Evolutionary conservation across 2,797 vertebrate genomes (phyloP).

Genomic region (Sorex maritimensis): DNA sequence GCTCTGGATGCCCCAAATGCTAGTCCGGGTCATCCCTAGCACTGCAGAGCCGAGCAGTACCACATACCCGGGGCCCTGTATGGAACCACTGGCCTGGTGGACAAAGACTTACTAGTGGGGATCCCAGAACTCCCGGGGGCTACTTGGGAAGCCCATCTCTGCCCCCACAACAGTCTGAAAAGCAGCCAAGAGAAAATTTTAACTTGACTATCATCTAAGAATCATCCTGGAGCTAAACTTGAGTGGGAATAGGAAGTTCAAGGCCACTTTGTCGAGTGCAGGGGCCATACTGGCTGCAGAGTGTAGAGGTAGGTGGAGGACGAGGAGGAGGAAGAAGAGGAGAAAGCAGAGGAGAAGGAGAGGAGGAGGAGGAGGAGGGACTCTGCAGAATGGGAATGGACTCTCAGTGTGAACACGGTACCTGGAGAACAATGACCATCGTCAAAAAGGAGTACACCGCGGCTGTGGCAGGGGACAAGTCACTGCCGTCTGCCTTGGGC

Average conservation of each 20-base stretch:
- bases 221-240: background rate
- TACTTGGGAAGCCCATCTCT: too few relatives aligned
- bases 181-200: conserved; percentile 46
- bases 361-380: background rate
- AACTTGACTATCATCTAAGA: conserved; percentile 23
- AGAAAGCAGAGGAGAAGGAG: too few relatives aligned
- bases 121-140: background rate
- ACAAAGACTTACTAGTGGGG: too few relatives aligned
- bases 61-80: too few relatives aligned
- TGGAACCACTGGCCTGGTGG: too few relatives aligned
- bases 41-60: too few relatives aligned
- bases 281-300: too few relatives aligned
- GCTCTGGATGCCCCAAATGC: too few relatives aligned
- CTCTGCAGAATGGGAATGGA: background rate
- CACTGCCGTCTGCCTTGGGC: conserved; percentile 94
- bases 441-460: conserved; percentile 98
- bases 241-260: background rate
- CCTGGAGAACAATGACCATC: conserved; percentile 99
- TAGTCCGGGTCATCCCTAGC: too few relatives aligned
- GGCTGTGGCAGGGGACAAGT: conserved; percentile 95
- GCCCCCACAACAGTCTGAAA: background rate
- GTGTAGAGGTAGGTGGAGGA: background rate
- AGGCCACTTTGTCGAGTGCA: background rate
- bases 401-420: conserved; percentile 83
- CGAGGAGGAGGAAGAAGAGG: too few relatives aligned